Conservation (phyloP, 2,113 vertebrate species). For the Blennius ocellaris region DNA sequence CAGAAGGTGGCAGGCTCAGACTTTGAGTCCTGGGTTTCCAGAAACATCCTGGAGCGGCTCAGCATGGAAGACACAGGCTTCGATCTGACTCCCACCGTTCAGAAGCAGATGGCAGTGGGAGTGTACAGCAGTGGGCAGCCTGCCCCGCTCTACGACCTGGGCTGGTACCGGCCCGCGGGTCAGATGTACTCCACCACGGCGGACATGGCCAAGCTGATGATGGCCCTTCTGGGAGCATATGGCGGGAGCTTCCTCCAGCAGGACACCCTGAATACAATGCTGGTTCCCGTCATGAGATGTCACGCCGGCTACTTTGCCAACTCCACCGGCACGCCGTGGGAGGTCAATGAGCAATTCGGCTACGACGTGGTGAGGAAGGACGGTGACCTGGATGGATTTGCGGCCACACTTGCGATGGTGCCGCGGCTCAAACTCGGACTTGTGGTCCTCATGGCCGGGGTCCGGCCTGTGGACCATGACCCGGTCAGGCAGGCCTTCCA, state of each 20-base stretch:
- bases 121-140: conserved; percentile 86
- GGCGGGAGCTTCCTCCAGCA: conserved; percentile 79
- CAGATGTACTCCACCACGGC: conserved; percentile 94
- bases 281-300: conserved; percentile 87
- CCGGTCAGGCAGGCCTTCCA: conserved; percentile 82
- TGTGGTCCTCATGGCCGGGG: conserved; percentile 89
- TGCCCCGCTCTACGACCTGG: conserved; percentile 90
- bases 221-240: conserved; percentile 85
- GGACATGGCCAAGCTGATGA: conserved; percentile 90
- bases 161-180: conserved; percentile 93
- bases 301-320: conserved; percentile 88
- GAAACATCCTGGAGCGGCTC: conserved; percentile 87
- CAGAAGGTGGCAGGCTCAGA: conserved; percentile 79
- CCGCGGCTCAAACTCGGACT: conserved; percentile 89
- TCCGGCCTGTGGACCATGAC: conserved; percentile 84
- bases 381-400: conserved; percentile 91
- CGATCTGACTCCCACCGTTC: conserved; percentile 79
- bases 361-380: conserved; percentile 91
- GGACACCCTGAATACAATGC: conserved; percentile 88
- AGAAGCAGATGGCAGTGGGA: conserved; percentile 86
- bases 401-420: conserved; percentile 89
- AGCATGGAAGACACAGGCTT: conserved; percentile 92
- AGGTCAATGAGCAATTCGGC: conserved; percentile 87
- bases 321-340: conserved; percentile 92
- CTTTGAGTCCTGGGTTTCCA: conserved; percentile 89